These are phyloP conservation scores for Calephelis virginiensis DNA, from an alignment of 1,140 invertebrate species.

Conservation along the genomic window DNA sequence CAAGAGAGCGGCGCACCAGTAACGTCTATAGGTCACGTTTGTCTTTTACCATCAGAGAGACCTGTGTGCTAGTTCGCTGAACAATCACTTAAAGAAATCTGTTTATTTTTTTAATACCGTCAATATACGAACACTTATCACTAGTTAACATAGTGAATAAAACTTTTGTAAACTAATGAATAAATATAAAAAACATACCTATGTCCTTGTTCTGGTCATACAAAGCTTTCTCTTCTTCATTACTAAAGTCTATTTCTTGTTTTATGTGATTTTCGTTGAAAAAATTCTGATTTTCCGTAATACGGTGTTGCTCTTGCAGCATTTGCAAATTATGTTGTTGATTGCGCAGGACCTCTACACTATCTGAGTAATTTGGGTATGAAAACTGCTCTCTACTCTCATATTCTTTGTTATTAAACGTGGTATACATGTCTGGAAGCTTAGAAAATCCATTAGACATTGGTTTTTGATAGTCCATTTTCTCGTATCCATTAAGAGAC, in stretches of 20 bases:
- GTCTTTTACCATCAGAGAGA: too few relatives aligned
- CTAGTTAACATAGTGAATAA: too few relatives aligned
- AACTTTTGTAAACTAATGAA: too few relatives aligned
- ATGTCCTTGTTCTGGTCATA: conserved; percentile 55
- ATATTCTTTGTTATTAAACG: conserved; percentile 37
- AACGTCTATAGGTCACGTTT: too few relatives aligned
- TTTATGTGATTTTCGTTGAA: conserved; percentile 69
- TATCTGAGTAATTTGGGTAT: conserved; percentile 48
- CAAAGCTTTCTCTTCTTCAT: conserved; percentile 58
- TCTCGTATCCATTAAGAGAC: conserved; percentile 49
- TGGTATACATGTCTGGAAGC: conserved; percentile 40
- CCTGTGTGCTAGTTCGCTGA: too few relatives aligned
- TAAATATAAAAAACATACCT: conserved; percentile 35
- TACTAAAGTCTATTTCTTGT: conserved; percentile 58
- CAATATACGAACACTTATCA: too few relatives aligned
- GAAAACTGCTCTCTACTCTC: conserved; percentile 29
- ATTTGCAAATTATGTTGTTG: conserved; percentile 66
- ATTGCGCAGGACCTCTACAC: conserved; percentile 54
- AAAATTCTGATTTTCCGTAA: conserved; percentile 64
- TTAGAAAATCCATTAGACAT: conserved; percentile 39
- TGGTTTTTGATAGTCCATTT: conserved; percentile 44
- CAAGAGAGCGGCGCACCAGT: too few relatives aligned
- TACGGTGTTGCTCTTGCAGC: conserved; percentile 51
- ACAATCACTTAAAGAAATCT: too few relatives aligned
- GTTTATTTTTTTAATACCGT: too few relatives aligned